These are phyloP conservation scores for Microcaecilia unicolor DNA, from an alignment of 2,797 vertebrate species.

Conservation along the genomic window DNA sequence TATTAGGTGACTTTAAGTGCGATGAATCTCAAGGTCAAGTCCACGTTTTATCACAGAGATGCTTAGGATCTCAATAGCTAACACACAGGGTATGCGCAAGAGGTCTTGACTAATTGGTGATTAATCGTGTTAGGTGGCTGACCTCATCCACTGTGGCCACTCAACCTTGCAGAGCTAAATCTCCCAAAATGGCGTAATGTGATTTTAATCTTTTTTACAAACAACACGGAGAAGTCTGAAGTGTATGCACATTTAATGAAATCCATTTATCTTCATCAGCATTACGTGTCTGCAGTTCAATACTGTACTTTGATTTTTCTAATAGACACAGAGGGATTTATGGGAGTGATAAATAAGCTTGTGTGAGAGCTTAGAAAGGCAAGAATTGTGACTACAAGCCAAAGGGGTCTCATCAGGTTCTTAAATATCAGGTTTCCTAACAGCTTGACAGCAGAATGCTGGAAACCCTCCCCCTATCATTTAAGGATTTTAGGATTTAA, in stretches of 20 bases:
- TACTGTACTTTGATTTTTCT: constrained; percentile 19
- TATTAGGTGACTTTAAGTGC: constrained; percentile 33
- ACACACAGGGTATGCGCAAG: constrained; percentile 28
- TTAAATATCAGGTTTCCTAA: constrained; percentile 36
- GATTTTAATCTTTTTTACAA: constrained; percentile 9
- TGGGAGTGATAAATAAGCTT: constrained; percentile 23
- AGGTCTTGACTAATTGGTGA: constrained; percentile 37
- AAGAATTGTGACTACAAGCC: constrained; percentile 19
- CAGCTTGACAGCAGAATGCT: constrained; percentile 13
- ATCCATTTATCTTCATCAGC: constrained; percentile 10
- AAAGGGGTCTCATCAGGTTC: constrained; percentile 31
- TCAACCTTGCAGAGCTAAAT: constrained; percentile 11
- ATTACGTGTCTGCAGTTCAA: constrained; percentile 11
- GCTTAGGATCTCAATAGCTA: constrained; percentile 33
- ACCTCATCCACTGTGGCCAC: constrained; percentile 25
- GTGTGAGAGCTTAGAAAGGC: constrained; percentile 16
- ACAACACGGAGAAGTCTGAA: constrained; percentile 6
- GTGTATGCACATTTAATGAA: constrained; percentile 3
- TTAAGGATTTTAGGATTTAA: constrained; percentile 32
- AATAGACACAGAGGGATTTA: constrained; percentile 28
- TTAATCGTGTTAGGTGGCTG: constrained; percentile 35
- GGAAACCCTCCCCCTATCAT: constrained; percentile 24
- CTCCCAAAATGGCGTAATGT: constrained; percentile 22
- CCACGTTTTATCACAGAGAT: constrained; percentile 44
- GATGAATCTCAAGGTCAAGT: constrained; percentile 43